These are phyloP conservation scores for Poeciliopsis prolifica DNA, from an alignment of 2,113 vertebrate species.

Conservation along the genomic window DNA sequence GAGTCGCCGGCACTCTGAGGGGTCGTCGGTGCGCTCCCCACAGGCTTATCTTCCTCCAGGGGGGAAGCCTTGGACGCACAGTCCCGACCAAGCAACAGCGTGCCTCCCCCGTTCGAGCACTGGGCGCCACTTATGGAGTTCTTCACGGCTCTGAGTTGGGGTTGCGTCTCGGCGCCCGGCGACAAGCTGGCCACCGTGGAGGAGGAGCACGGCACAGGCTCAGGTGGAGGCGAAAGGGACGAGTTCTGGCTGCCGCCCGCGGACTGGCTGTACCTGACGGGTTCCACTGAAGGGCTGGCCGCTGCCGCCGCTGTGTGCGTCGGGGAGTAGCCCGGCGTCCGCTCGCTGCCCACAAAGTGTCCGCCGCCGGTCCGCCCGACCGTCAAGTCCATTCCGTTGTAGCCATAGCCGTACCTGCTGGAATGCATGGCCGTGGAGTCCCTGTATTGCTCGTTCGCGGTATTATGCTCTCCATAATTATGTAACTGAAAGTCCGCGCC, in stretches of 20 bases:
- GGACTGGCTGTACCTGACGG: conserved; percentile 92
- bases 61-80: conserved; percentile 90
- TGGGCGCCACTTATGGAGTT: conserved; percentile 87
- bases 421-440: conserved; percentile 96
- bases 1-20: conserved; percentile 89
- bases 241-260: conserved; percentile 75
- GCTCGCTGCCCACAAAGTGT: conserved; percentile 94
- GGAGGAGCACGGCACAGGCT: conserved; percentile 91
- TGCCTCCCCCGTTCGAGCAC: conserved; percentile 82
- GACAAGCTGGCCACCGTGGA: conserved; percentile 87
- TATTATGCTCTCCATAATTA: conserved; percentile 99
- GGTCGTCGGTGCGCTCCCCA: conserved; percentile 89
- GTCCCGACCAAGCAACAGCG: conserved; percentile 89
- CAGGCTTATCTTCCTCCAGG: conserved; percentile 90
- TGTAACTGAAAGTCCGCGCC: conserved; percentile 99
- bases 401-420: conserved; percentile 97
- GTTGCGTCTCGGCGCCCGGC: conserved; percentile 84
- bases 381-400: conserved; percentile 99
- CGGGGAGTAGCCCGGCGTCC: conserved; percentile 89
- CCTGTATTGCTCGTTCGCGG: conserved; percentile 97
- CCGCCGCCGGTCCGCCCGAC: conserved; percentile 88
- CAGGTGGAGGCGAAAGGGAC: conserved; percentile 90
- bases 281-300: conserved; percentile 84
- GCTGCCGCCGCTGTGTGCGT: conserved; percentile 80
- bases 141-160: conserved; percentile 88